Base-by-base conservation (phyloP, 2,888 invertebrate species). In the Mythimna ferrago region DNA sequence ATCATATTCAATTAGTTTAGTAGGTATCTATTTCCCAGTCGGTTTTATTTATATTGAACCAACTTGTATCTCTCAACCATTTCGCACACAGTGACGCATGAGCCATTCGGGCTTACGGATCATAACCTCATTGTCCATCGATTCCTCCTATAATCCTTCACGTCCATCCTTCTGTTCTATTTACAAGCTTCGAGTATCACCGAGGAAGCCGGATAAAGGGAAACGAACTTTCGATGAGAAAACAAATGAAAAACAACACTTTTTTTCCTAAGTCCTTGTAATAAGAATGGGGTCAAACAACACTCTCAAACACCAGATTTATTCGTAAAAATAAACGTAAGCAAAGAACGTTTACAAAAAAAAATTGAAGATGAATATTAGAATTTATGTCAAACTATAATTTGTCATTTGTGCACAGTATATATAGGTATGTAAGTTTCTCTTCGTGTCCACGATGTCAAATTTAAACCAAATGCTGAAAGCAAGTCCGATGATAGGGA, bases 91-190 rank as follows among this genome's bases (percentile, higher is more conserved):
- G 66, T 75, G 76, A 56, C 73, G 54, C 68, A 60, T 65, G 66
- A 71, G 56, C 72, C 74, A 73, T 90, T 87, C 88, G 86, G 89
- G 89, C 90, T 89, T 90, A 92, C 90, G 86, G 88, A 83, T 89
- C 89, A 89, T 91, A 92, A 93, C 92, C 94, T 93, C 92, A 84
- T 92, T 92, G 91, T 90, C 90, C 93, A 93, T 93, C 92, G 93
- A 93, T 93, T 94, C 91, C 90, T 87, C 81, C 87, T 84, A 82
- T 88, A 91, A 90, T 90, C 90, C 89, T 81, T 83, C 76, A 78
- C 53, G 41, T 69, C 66, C 77, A 76, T 84, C 86, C 85, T 85
- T 81, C 83, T 82, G 86, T 86, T 88, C 88, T 83, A 88, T 87
- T 89, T 89, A 88, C 85, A 81, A 75, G 73, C 70, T 78, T 61